phyloP scores from a whole-genome alignment of 2,797 vertebrate species.

The Mus spretus region DNA sequence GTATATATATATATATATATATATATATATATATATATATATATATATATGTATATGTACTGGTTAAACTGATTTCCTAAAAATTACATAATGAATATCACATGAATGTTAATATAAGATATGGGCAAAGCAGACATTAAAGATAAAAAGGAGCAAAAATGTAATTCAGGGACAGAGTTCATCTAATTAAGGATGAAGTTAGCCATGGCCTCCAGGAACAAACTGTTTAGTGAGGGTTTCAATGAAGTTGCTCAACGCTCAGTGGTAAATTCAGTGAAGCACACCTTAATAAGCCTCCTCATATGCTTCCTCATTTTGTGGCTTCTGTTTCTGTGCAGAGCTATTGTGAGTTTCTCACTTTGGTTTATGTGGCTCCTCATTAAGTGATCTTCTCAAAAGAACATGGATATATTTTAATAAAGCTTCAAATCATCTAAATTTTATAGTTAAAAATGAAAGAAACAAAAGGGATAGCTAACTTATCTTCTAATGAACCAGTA shows the following conservation, averaged over 20 bases:
- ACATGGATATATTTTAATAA: slow-evolving; percentile 67
- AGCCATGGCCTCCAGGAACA: not conserved
- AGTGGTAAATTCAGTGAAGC: not conserved
- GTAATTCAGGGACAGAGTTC: accelerated
- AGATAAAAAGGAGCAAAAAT: not conserved
- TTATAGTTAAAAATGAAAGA: slow-evolving; percentile 71
- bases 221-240: not conserved
- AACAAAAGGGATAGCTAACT: slow-evolving; percentile 50
- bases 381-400: not conserved
- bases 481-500: slow-evolving; percentile 9
- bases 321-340: slow-evolving; percentile 52
- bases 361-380: slow-evolving; percentile 33
- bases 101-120: not conserved
- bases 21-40: too few relatives aligned
- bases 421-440: slow-evolving; percentile 25
- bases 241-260: not conserved
- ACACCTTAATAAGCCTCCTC: not conserved
- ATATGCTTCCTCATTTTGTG: not conserved
- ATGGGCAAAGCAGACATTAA: not conserved
- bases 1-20: not conserved
- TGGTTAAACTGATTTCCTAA: slow-evolving; percentile 43
- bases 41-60: not conserved
- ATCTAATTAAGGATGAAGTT: not conserved
- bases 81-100: not conserved
- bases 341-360: slow-evolving; percentile 17